Percentiles rank a stretch among this genome's conserved stretches.
Conservation (phyloP, 2,888 invertebrate species). For the Nemurella pictetii region DNA sequence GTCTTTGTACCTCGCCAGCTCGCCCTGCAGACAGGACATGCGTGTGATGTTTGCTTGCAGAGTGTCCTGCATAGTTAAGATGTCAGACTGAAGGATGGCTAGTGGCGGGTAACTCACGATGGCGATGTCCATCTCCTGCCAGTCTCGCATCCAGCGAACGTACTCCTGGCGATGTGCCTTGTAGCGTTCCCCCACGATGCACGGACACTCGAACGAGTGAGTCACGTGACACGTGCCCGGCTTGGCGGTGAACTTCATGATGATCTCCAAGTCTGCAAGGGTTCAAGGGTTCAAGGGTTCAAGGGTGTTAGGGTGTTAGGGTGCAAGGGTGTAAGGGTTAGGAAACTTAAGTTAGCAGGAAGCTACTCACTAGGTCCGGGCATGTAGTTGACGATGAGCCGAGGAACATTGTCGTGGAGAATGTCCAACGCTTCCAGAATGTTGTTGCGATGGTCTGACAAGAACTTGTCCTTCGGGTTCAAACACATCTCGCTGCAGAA, state of each 20-base stretch:
- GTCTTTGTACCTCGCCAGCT: conserved; percentile 20
- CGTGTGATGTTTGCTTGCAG: too few species aligned
- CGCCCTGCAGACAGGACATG: conserved; percentile 17
- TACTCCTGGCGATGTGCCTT: conserved; percentile 49
- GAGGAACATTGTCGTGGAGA: conserved; percentile 41
- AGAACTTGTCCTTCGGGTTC: neutral
- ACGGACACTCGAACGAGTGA: conserved; percentile 60
- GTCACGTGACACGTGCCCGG: conserved; percentile 53
- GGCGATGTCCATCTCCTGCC: conserved; percentile 59
- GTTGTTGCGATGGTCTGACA: conserved; percentile 13
- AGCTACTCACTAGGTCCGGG: conserved; percentile 40
- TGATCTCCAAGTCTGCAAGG: conserved; percentile 51
- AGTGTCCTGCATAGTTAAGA: neutral
- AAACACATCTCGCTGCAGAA: conserved; percentile 40
- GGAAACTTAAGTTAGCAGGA: neutral
- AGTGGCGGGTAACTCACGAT: conserved; percentile 49
- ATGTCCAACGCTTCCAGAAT: conserved; percentile 36
- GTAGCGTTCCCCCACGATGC: conserved; percentile 55
- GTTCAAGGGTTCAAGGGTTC: too few species aligned
- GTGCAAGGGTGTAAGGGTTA: neutral
- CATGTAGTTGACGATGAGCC: conserved; percentile 42
- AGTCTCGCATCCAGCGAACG: conserved; percentile 56
- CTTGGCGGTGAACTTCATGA: conserved; percentile 52
- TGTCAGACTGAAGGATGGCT: neutral
- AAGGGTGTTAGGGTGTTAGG: too few species aligned